phyloP scores from a whole-genome alignment of 2,797 vertebrate genomes.

The Crax fasciolata region DNA sequence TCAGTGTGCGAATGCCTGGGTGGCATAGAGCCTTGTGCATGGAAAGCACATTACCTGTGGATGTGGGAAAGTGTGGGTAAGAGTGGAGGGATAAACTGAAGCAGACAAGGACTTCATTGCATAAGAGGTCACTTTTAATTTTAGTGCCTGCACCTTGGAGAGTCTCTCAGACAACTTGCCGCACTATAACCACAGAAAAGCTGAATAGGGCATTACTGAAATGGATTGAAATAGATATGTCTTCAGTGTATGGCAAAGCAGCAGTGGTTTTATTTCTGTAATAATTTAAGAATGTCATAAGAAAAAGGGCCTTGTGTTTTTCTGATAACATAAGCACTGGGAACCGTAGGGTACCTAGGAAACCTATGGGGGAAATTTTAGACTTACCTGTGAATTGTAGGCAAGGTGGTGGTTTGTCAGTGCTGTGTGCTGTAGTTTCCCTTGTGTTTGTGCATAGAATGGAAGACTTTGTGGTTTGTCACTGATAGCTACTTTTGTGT shows the following conservation, averaged over 20 bases:
- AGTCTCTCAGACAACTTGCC: not conserved
- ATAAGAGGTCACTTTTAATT: not conserved
- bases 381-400: not conserved
- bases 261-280: not conserved
- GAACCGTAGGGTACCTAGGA: not conserved
- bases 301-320: not conserved
- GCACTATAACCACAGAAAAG: not conserved
- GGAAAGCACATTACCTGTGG: not conserved
- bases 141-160: not conserved
- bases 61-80: not conserved
- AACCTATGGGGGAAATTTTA: not conserved
- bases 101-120: not conserved
- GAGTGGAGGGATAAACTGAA: not conserved
- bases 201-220: not conserved
- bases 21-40: not conserved
- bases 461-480: not conserved
- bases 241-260: not conserved
- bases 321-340: not conserved
- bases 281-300: not conserved
- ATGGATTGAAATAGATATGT: rapidly evolving
- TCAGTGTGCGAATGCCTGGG: not conserved
- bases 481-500: not conserved
- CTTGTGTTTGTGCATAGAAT: rapidly evolving
- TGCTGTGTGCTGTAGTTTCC: not conserved
- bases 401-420: not conserved